A percentile compares a stretch with the other conserved stretches of the same genome.
phyloP scores from a whole-genome alignment of 2,888 invertebrate genomes.

The Automeris io region DNA sequence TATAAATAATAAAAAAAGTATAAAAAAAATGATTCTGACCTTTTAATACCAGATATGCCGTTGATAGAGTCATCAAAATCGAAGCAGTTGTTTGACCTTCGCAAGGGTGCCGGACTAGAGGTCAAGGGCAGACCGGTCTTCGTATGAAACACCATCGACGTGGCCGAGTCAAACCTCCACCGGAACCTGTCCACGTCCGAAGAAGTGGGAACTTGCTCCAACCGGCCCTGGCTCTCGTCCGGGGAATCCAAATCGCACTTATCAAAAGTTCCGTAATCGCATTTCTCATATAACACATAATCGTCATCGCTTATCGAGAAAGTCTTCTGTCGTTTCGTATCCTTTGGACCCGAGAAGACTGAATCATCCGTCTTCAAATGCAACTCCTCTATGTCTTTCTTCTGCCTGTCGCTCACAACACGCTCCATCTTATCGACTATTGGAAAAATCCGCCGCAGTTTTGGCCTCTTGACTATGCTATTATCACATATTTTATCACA shows the following conservation, averaged over 20 bases:
- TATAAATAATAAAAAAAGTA: too few relatives aligned
- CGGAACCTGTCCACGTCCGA: conserved; percentile 84
- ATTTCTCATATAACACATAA: conserved; percentile 59
- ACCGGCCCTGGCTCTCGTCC: conserved; percentile 34
- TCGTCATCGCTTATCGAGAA: conserved; percentile 56
- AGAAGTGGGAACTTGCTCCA: conserved; percentile 79
- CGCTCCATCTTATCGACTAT: conserved; percentile 53
- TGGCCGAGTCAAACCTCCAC: conserved; percentile 85
- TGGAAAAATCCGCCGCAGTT: conserved; percentile 51
- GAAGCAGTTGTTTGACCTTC: conserved; percentile 86
- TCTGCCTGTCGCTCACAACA: conserved; percentile 49
- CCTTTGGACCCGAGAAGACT: conserved; percentile 48
- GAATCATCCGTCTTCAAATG: conserved; percentile 56
- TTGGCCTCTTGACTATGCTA: conserved; percentile 58
- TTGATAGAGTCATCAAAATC: conserved; percentile 90
- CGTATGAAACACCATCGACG: conserved; percentile 89
- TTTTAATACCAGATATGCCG: conserved; percentile 87
- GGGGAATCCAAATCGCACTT: conserved; percentile 43
- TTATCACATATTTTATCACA: conserved; percentile 55
- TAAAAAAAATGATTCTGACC: conserved; percentile 61
- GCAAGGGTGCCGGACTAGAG: conserved; percentile 90
- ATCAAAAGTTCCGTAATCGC: conserved; percentile 64
- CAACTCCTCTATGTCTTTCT: conserved; percentile 53
- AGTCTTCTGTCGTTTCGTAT: conserved; percentile 56
- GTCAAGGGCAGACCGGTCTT: conserved; percentile 89